These are phyloP conservation scores for Ips typographus DNA, from an alignment of 1,140 invertebrate species.

Conservation along the genomic window DNA sequence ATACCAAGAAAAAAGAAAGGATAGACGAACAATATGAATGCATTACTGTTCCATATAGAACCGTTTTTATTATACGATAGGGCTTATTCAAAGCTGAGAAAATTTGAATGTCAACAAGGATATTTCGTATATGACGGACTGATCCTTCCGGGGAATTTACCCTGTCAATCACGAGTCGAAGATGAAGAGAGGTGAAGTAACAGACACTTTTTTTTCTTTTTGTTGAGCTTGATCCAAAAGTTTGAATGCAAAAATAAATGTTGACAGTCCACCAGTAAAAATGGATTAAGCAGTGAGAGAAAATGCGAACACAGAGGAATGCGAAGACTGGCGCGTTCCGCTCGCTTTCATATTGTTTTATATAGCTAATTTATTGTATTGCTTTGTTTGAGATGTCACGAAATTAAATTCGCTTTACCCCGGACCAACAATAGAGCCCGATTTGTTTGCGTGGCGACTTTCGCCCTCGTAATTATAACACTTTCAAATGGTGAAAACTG, in stretches of 20 bases:
- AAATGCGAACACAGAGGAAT: slow-evolving; percentile 41
- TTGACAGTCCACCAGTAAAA: neutral
- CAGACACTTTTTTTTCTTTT: too few relatives aligned
- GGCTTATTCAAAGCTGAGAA: slow-evolving; percentile 44
- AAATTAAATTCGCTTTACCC: slow-evolving; percentile 43
- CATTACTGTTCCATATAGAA: slow-evolving; percentile 10
- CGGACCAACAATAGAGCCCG: slow-evolving; percentile 24
- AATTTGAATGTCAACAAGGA: slow-evolving; percentile 49
- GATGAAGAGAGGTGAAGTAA: too few relatives aligned
- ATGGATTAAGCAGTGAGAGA: slow-evolving; percentile 23
- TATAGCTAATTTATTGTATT: slow-evolving; percentile 51
- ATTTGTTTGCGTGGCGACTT: slow-evolving; percentile 28
- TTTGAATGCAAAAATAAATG: neutral
- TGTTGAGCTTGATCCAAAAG: neutral
- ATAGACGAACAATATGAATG: neutral
- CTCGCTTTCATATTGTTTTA: slow-evolving; percentile 50
- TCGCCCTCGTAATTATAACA: slow-evolving; percentile 15
- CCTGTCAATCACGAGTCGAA: slow-evolving; percentile 36
- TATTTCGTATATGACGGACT: slow-evolving; percentile 41
- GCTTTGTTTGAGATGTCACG: slow-evolving; percentile 48
- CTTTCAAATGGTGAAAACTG: slow-evolving; percentile 18
- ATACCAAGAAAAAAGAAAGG: neutral
- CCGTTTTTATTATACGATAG: slow-evolving; percentile 40
- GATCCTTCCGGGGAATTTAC: slow-evolving; percentile 38
- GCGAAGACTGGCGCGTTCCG: slow-evolving; percentile 47